A percentile compares a stretch with the other conserved stretches of the same genome.
These are phyloP conservation scores for Turnix velox DNA, from an alignment of 2,113 vertebrate species.

Conservation along the genomic window DNA sequence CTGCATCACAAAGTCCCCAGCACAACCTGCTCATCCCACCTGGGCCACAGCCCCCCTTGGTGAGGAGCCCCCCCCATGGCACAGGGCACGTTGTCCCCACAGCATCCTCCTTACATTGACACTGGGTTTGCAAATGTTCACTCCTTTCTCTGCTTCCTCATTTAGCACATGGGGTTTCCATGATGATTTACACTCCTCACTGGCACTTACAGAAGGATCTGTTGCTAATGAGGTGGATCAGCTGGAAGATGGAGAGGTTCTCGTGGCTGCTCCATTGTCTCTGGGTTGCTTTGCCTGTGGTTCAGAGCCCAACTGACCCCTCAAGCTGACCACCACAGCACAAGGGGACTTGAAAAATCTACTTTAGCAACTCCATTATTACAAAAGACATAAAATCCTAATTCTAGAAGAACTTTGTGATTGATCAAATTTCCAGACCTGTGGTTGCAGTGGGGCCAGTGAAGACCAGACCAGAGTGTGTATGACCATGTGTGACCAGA, in stretches of 20 bases:
- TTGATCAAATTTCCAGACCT: not conserved
- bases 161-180: not conserved
- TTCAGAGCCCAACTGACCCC: not conserved
- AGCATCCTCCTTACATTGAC: not conserved
- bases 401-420: not conserved
- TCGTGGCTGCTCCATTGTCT: not conserved
- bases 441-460: not conserved
- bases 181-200: not conserved
- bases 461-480: not conserved
- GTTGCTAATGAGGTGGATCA: not conserved
- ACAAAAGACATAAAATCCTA: not conserved
- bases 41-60: not conserved
- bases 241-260: not conserved
- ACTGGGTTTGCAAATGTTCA: not conserved
- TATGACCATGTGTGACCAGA: not conserved
- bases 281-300: not conserved
- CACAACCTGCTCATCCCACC: not conserved
- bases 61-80: fast-evolving
- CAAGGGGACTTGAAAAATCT: not conserved
- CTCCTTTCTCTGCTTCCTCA: not conserved
- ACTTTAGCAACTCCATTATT: not conserved
- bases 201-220: not conserved
- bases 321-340: not conserved
- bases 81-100: not conserved
- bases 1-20: not conserved